Conservation (phyloP, 2,888 invertebrate species). For the Patella depressa region DNA sequence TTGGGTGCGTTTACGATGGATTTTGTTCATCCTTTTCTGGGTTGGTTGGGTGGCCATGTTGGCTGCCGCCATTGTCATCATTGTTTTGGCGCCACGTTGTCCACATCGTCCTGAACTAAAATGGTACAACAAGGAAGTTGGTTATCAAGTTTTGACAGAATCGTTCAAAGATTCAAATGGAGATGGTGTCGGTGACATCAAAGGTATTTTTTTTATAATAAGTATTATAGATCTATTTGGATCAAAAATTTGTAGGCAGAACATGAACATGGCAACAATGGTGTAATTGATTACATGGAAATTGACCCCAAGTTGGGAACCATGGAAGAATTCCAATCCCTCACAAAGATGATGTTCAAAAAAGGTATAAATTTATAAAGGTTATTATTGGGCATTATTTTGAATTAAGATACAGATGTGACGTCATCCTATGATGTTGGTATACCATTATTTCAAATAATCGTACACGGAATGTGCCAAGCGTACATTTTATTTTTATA, state of each 20-base stretch:
- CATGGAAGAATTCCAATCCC: slow-evolving; percentile 77
- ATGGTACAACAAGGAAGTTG: slow-evolving; percentile 87
- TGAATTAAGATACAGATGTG: too few species aligned
- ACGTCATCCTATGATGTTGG: too few species aligned
- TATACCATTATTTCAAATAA: too few species aligned
- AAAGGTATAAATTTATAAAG: slow-evolving; percentile 43
- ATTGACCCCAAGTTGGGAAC: slow-evolving; percentile 83
- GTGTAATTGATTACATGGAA: slow-evolving; percentile 83
- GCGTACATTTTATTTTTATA: too few species aligned
- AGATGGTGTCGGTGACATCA: slow-evolving; percentile 80
- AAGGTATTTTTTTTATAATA: slow-evolving; percentile 40
- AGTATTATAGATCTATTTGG: too few species aligned
- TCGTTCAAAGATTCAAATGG: slow-evolving; percentile 82
- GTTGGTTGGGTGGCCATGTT: slow-evolving; percentile 93
- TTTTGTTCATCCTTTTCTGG: slow-evolving; percentile 93
- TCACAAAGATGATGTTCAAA: slow-evolving; percentile 62
- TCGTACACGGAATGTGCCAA: too few species aligned
- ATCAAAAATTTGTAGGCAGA: too few species aligned
- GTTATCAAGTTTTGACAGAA: slow-evolving; percentile 80
- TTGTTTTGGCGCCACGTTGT: slow-evolving; percentile 86
- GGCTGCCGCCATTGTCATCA: slow-evolving; percentile 91
- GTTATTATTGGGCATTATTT: too few species aligned
- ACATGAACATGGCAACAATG: slow-evolving; percentile 81
- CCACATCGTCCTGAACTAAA: slow-evolving; percentile 76
- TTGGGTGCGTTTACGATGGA: slow-evolving; percentile 93